Conservation (phyloP, 2,888 invertebrate genomes). For the Balanococcus diminutus region DNA sequence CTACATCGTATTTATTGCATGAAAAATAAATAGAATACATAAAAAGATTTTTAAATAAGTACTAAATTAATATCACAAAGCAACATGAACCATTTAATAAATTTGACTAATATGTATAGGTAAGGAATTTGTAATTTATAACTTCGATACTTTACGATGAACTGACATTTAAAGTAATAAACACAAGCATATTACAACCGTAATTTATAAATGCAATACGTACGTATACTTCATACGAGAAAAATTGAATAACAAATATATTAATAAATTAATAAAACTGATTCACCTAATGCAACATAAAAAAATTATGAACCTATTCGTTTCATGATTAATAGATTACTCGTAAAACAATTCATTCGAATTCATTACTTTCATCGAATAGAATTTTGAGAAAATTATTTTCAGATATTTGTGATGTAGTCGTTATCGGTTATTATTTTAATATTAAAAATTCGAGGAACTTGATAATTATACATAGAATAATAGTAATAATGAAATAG, state of each 20-base stretch:
- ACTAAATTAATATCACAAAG: slow-evolving; percentile 54
- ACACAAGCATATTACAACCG: slow-evolving; percentile 37
- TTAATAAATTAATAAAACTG: slow-evolving; percentile 20
- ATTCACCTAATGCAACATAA: neutral
- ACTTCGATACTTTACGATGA: neutral
- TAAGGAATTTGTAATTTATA: slow-evolving; percentile 30
- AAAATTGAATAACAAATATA: neutral
- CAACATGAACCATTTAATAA: slow-evolving; percentile 33
- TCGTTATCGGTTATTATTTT: neutral
- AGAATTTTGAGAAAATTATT: no score
- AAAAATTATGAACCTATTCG: neutral
- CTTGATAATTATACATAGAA: neutral
- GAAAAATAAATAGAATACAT: slow-evolving; percentile 48
- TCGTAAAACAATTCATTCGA: neutral
- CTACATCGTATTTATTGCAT: slow-evolving; percentile 38
- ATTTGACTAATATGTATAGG: slow-evolving; percentile 45
- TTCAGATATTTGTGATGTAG: no score
- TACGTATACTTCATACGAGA: slow-evolving; percentile 35
- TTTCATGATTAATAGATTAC: neutral
- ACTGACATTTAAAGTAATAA: slow-evolving; percentile 7
- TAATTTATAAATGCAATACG: slow-evolving; percentile 45
- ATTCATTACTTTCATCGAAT: no score
- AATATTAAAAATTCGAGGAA: neutral
- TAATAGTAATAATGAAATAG: neutral
- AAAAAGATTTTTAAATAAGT: slow-evolving; percentile 45